Evolutionary conservation across 2,888 invertebrate species (phyloP).

Genomic region (Catonia carolina): DNA sequence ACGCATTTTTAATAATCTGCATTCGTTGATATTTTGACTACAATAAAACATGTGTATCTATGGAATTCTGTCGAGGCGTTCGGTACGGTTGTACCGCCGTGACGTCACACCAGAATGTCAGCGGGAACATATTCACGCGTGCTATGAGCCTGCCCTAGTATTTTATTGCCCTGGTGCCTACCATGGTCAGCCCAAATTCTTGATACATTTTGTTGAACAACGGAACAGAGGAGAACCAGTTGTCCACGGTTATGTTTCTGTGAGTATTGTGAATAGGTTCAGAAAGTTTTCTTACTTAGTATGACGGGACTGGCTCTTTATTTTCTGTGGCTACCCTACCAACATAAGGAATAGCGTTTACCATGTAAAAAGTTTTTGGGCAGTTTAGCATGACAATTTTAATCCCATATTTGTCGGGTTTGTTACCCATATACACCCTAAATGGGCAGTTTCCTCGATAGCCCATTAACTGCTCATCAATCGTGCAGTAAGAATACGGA

Average conservation of each 20-base stretch:
- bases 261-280: slow-evolving; percentile 22
- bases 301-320: slow-evolving; percentile 17
- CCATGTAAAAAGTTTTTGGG: slow-evolving; percentile 24
- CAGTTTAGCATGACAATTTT: slow-evolving; percentile 24
- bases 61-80: too few relatives aligned
- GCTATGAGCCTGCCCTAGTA: too few relatives aligned
- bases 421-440: slow-evolving; percentile 22
- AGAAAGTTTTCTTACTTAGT: slow-evolving; percentile 26
- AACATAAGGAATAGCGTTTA: slow-evolving; percentile 24
- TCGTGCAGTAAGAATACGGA: slow-evolving; percentile 14
- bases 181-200: slow-evolving; percentile 28
- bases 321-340: slow-evolving; percentile 17
- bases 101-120: too few relatives aligned
- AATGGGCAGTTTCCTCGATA: slow-evolving; percentile 22
- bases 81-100: too few relatives aligned
- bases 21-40: too few relatives aligned
- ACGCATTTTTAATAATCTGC: too few relatives aligned
- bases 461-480: slow-evolving; percentile 24
- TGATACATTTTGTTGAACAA: slow-evolving; percentile 29
- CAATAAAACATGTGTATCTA: too few relatives aligned
- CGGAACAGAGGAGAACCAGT: slow-evolving; percentile 21
- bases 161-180: slow-evolving; percentile 24
- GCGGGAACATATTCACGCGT: too few relatives aligned
- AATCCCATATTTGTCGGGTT: slow-evolving; percentile 26
- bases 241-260: slow-evolving; percentile 26